Evolutionary conservation across 2,797 vertebrate species (phyloP).

Genomic region (Poeciliopsis turneri): DNA sequence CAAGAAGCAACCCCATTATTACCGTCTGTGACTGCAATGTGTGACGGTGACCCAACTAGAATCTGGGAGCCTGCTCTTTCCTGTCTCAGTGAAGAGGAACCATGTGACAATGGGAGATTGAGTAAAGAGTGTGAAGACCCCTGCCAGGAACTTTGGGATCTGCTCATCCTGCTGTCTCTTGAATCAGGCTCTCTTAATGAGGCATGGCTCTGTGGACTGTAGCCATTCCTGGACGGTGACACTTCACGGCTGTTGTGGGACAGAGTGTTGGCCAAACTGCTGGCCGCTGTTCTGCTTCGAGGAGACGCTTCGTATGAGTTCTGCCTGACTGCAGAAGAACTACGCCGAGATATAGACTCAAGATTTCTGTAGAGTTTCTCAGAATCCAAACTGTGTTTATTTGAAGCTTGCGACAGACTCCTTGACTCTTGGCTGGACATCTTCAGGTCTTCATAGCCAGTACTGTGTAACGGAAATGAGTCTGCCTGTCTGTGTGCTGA

Average conservation of each 20-base stretch:
- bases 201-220: conserved; percentile 48
- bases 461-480: conserved; percentile 54
- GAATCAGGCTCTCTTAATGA: conserved; percentile 54
- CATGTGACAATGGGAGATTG: conserved; percentile 60
- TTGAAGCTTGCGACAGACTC: conserved; percentile 72
- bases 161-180: conserved; percentile 59
- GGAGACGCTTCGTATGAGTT: conserved; percentile 56
- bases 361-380: conserved; percentile 82
- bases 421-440: conserved; percentile 37
- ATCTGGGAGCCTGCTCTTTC: neutral
- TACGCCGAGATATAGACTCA: conserved; percentile 75
- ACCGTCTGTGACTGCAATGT: neutral
- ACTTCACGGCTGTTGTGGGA: conserved; percentile 65
- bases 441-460: conserved; percentile 25
- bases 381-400: conserved; percentile 80
- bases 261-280: conserved; percentile 58
- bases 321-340: conserved; percentile 57
- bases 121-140: conserved; percentile 74
- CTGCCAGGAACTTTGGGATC: conserved; percentile 75
- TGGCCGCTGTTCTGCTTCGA: conserved; percentile 52
- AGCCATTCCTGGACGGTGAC: conserved; percentile 68
- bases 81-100: conserved; percentile 57
- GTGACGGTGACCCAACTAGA: neutral
- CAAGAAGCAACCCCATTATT: neutral
- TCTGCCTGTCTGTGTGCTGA: conserved; percentile 62